Evolutionary conservation across 1,140 invertebrate genomes (phyloP), one percentile per base, ranked within the genome.

Genomic region (Tetramorium parvispinum): DNA sequence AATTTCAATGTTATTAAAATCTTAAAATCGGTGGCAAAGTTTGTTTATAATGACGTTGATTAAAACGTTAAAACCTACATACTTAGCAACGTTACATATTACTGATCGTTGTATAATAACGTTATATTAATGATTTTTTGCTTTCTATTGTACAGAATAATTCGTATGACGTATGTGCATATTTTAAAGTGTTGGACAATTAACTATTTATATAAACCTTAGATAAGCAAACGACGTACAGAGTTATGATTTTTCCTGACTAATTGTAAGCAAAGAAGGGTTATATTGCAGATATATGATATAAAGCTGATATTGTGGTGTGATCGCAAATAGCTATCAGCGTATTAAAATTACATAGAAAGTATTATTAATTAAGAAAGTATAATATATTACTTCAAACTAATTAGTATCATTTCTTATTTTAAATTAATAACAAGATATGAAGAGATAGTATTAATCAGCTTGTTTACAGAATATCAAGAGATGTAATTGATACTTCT

Each of bases 231-330:
- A 73, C 46, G 32, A 61, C 53, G 24, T 18, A 5, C 16, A 82
- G 63, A 24, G 13, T 2, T 66, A 10, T 7, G 11, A 63, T 16
- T 87, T 65, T 75, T 49, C 53, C 46, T 40, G 66, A 32, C 3
- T 32, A n/a, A n/a, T n/a, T n/a, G n/a, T n/a, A 85, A 13, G 61
- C 87, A 76, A 70, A 89, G 73, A 85, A 82, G 53, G 37, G 49
- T 71, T 82, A 77, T 18, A 81, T 71, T 43, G 32, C 68, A 63
- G 61, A 76, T 78, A 49, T 70, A 78, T 27, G 27, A 27, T 78
- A 40, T 27, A 18, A 76, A 59, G 37, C 49, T 70, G 76, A 77
- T 82, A 86, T 71, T 53, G 11, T 18, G 65, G 18, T n/a, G 53
- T 46, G 5, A 82, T 82, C 43, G 32, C 63, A 89, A 89, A 82